Evolutionary conservation across 2,888 invertebrate species (phyloP).

Genomic region (Hermaeophaga mercurialis): DNA sequence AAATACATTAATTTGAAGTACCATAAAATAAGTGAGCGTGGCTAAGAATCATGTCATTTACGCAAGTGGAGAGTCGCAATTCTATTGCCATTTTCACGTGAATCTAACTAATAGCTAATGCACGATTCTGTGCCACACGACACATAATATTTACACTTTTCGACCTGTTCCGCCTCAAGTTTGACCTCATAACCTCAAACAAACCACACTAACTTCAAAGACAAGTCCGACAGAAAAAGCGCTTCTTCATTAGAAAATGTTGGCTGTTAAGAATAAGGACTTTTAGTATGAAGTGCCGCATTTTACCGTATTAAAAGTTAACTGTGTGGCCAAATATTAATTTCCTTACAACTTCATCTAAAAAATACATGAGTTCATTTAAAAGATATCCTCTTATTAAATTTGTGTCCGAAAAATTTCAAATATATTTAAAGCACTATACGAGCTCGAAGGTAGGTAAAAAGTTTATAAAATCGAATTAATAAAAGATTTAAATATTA

Average conservation of each 20-base stretch:
- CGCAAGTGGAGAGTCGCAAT: slow-evolving; percentile 35
- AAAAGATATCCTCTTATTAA: too few relatives aligned
- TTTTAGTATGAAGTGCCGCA: too few relatives aligned
- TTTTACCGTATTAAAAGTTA: too few relatives aligned
- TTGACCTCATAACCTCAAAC: slow-evolving; percentile 5
- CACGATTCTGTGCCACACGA: slow-evolving; percentile 33
- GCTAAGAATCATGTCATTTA: slow-evolving; percentile 36
- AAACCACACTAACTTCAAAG: slow-evolving; percentile 10
- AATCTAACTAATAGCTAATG: slow-evolving; percentile 33
- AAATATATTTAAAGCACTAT: too few relatives aligned
- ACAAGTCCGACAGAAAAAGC: background rate
- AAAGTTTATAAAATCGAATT: too few relatives aligned
- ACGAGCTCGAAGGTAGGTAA: too few relatives aligned
- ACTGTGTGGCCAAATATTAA: too few relatives aligned
- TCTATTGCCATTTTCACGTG: slow-evolving; percentile 35
- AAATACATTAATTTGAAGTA: slow-evolving; percentile 31
- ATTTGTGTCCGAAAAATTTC: too few relatives aligned
- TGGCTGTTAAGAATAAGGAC: too few relatives aligned
- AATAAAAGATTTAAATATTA: too few relatives aligned
- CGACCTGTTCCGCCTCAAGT: slow-evolving; percentile 4
- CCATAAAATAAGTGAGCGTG: slow-evolving; percentile 38
- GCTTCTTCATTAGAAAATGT: background rate
- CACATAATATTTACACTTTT: slow-evolving; percentile 27
- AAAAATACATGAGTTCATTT: too few relatives aligned
- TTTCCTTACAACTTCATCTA: too few relatives aligned